These are phyloP conservation scores for Avahi laniger DNA, from an alignment of 2,797 vertebrate species.

Conservation along the genomic window DNA sequence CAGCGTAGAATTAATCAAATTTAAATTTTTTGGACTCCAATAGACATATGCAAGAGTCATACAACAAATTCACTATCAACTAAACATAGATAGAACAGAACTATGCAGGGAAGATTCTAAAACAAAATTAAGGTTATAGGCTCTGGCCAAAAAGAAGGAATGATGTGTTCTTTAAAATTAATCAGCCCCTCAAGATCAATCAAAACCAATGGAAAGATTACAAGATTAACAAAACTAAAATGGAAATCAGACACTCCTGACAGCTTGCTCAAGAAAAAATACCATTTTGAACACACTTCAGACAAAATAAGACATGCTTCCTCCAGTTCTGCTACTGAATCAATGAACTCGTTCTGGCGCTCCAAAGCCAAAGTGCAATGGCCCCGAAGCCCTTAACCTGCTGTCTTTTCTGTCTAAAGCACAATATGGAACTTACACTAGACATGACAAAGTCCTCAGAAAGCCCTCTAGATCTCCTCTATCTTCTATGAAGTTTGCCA, in stretches of 20 bases:
- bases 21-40: background rate
- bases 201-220: background rate
- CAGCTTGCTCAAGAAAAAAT: background rate
- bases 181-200: background rate
- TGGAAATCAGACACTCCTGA: background rate
- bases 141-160: background rate
- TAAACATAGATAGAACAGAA: background rate
- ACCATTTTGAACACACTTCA: background rate
- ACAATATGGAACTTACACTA: background rate
- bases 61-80: background rate
- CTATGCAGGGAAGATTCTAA: background rate
- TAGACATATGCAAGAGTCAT: background rate
- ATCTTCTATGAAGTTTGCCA: background rate
- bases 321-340: background rate
- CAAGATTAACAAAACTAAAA: slow-evolving; percentile 20
- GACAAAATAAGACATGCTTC: background rate
- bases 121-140: background rate
- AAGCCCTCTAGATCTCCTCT: background rate
- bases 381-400: background rate
- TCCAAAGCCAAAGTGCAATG: background rate
- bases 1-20: background rate
- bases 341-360: background rate
- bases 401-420: background rate
- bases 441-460: background rate
- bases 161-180: background rate